A percentile compares a stretch with the other conserved stretches of the same genome.
Conservation (phyloP, 2,113 vertebrate genomes). For the Leptobrachium leishanense region DNA sequence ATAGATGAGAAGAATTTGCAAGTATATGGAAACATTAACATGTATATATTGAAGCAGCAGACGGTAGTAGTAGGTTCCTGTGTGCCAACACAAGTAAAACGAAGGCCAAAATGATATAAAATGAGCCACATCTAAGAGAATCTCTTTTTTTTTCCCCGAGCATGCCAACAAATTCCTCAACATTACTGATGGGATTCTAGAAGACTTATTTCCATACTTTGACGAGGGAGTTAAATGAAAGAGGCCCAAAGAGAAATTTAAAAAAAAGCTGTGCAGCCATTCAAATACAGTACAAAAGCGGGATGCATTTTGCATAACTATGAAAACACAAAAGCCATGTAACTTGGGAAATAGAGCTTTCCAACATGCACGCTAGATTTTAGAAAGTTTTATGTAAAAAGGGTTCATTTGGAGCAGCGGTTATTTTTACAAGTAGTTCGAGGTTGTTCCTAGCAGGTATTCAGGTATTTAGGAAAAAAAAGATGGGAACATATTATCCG, state of each 20-base stretch:
- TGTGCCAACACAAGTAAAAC: no score
- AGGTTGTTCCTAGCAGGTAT: conserved; percentile 23
- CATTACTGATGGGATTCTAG: conserved; percentile 32
- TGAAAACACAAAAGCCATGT: conserved; percentile 37
- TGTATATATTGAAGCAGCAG: conserved; percentile 16
- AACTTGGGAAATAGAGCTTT: conserved; percentile 15
- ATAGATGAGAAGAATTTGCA: conserved; percentile 11
- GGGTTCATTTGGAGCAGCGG: neutral
- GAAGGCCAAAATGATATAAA: neutral
- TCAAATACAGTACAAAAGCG: conserved; percentile 48
- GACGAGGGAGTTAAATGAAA: conserved; percentile 24
- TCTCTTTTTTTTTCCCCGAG: conserved; percentile 5
- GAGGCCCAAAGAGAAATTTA: conserved; percentile 20
- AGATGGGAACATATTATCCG: conserved; percentile 20
- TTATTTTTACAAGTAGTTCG: conserved; percentile 1
- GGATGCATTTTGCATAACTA: conserved; percentile 42
- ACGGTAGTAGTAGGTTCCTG: no score
- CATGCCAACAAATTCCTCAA: conserved; percentile 29
- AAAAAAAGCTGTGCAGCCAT: conserved; percentile 35
- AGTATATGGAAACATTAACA: conserved; percentile 30
- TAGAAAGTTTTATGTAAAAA: neutral
- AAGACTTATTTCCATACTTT: conserved; percentile 18
- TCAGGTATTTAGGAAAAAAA: conserved; percentile 6
- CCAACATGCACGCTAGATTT: conserved; percentile 30
- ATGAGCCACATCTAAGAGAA: neutral